These are phyloP conservation scores for Drosophila algonquin DNA, from an alignment of 2,888 invertebrate genomes.

Conservation along the genomic window DNA sequence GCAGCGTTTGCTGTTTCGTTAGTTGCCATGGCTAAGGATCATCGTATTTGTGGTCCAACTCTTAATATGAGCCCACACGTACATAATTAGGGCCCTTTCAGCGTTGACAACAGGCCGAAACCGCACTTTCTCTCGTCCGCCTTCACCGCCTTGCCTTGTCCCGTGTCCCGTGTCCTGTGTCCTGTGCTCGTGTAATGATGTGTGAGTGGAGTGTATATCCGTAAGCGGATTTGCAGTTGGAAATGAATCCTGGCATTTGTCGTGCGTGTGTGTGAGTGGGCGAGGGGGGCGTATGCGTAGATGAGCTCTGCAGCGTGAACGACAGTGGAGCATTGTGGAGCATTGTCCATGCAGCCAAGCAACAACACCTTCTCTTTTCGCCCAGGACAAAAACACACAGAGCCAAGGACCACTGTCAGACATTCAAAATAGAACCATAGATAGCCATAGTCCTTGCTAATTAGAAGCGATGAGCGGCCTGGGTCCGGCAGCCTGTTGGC, in stretches of 20 bases:
- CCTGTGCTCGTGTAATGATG: conserved; percentile 19
- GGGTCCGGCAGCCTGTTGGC: conserved; percentile 91
- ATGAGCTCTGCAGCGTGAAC: too few relatives aligned
- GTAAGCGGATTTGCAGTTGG: conserved; percentile 56
- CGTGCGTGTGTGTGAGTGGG: background rate
- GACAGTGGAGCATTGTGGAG: conserved; percentile 16
- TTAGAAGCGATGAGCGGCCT: conserved; percentile 86
- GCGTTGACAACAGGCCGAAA: conserved; percentile 38
- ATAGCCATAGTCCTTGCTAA: conserved; percentile 8
- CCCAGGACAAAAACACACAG: background rate
- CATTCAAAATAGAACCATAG: background rate
- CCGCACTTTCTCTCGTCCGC: conserved; percentile 38
- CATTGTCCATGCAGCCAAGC: conserved; percentile 12
- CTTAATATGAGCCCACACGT: conserved; percentile 14
- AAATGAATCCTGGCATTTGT: conserved; percentile 4
- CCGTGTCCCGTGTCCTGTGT: conserved; percentile 6
- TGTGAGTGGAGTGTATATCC: conserved; percentile 38
- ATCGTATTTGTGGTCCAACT: conserved; percentile 1
- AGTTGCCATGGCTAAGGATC: conserved; percentile 25
- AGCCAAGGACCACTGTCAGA: background rate
- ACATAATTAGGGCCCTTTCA: conserved; percentile 49
- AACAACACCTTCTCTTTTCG: conserved; percentile 7
- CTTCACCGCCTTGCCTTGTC: conserved; percentile 14
- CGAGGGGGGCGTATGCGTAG: background rate
- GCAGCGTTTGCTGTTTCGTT: too few relatives aligned